Evolutionary conservation across 2,888 invertebrate genomes (phyloP).

Genomic region (Leucoptera coffeella): DNA sequence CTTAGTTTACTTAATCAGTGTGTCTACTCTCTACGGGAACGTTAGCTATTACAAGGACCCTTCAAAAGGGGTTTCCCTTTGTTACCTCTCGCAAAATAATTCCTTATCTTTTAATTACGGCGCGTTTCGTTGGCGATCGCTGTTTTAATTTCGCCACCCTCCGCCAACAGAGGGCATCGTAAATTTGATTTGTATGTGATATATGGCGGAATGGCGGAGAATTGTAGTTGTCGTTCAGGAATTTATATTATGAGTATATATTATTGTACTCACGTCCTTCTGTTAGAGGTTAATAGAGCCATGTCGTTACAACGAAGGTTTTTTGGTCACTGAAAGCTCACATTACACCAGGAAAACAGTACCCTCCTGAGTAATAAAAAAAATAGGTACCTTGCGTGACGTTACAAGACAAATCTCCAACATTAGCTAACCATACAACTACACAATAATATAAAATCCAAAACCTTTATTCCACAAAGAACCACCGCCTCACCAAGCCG

Average conservation of each 20-base stretch:
- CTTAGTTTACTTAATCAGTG: constrained; percentile 54
- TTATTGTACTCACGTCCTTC: too few species aligned
- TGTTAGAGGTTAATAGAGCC: constrained; percentile 1
- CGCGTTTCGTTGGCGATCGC: constrained; percentile 38
- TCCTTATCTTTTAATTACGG: constrained; percentile 50
- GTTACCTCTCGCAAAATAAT: constrained; percentile 44
- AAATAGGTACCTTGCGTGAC: too few species aligned
- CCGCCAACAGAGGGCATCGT: constrained; percentile 22
- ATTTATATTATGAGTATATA: neutral
- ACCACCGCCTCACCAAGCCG: neutral
- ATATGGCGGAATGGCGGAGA: too few species aligned
- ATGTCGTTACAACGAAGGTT: too few species aligned
- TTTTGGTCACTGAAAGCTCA: too few species aligned
- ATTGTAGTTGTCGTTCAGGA: neutral
- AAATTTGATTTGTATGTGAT: constrained; percentile 9
- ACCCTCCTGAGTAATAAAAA: too few species aligned
- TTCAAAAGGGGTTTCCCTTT: constrained; percentile 31
- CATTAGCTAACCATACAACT: too few species aligned
- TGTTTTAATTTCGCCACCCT: constrained; percentile 42
- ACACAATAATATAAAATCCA: too few species aligned
- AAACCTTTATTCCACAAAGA: neutral
- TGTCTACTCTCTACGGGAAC: constrained; percentile 33
- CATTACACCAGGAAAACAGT: too few species aligned
- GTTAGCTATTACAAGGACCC: constrained; percentile 24
- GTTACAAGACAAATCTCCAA: too few species aligned